phyloP scores from a whole-genome alignment of 2,888 invertebrate genomes.

The Epinotia bilunana region DNA sequence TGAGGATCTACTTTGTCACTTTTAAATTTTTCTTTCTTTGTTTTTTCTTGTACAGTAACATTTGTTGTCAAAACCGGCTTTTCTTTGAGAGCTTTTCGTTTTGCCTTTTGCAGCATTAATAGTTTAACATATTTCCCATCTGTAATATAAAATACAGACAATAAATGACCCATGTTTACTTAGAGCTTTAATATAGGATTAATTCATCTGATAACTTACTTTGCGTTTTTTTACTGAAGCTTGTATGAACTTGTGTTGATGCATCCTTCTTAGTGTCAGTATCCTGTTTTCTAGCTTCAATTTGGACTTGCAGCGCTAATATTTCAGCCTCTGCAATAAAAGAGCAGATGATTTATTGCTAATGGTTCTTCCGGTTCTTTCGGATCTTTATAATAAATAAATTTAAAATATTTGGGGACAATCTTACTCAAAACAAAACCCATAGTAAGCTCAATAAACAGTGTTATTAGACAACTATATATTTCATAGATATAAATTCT shows the following conservation, averaged over 20 bases:
- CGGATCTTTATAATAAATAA: no score
- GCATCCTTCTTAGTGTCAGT: conserved; percentile 64
- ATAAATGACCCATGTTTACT: not conserved
- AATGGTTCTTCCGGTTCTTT: no score
- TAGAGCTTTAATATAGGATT: not conserved
- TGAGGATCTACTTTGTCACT: conserved; percentile 46
- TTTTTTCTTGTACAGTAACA: conserved; percentile 48
- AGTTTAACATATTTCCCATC: conserved; percentile 67
- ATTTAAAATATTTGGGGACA: no score
- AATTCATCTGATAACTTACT: conserved; percentile 56
- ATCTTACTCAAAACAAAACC: no score
- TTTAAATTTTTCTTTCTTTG: conserved; percentile 46
- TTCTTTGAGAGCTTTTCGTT: conserved; percentile 55
- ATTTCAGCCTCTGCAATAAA: conserved; percentile 72
- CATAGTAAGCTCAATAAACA: no score
- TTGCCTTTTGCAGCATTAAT: conserved; percentile 63
- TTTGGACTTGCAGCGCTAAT: conserved; percentile 72
- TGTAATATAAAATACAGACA: conserved; percentile 52
- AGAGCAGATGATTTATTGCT: not conserved
- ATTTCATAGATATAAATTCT: no score
- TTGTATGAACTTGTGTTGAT: conserved; percentile 70
- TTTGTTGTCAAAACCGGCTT: conserved; percentile 50
- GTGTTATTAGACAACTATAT: no score
- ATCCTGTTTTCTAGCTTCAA: conserved; percentile 60
- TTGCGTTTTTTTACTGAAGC: conserved; percentile 64